phyloP scores from a whole-genome alignment of 2,888 invertebrate species.

The Athetis lepigone region DNA sequence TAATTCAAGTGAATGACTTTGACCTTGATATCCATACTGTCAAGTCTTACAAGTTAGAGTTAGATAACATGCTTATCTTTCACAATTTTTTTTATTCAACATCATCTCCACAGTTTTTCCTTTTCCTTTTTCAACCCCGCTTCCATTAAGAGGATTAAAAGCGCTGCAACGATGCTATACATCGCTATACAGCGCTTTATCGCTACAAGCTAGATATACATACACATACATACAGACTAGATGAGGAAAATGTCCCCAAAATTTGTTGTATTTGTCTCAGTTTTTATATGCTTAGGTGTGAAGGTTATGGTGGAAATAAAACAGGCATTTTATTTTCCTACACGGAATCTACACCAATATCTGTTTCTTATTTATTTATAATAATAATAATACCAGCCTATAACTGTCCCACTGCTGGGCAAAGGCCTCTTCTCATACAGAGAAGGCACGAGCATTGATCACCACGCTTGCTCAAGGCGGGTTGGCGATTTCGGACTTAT shows the following conservation, averaged over 20 bases:
- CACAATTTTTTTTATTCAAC: background rate
- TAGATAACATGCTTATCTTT: too few relatives aligned
- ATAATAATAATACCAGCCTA: too few relatives aligned
- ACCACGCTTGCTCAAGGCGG: too few relatives aligned
- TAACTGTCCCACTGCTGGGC: too few relatives aligned
- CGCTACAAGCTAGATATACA: constrained; percentile 9
- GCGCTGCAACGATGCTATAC: constrained; percentile 63
- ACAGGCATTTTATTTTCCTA: too few relatives aligned
- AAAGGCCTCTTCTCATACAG: too few relatives aligned
- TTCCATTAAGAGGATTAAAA: constrained; percentile 81
- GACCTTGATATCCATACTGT: background rate
- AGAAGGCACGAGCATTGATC: too few relatives aligned
- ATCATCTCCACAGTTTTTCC: constrained; percentile 44
- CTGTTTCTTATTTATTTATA: too few relatives aligned
- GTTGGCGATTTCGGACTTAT: too few relatives aligned
- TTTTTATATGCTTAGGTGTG: constrained; percentile 26
- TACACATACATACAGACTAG: constrained; percentile 9
- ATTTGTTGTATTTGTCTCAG: constrained; percentile 22
- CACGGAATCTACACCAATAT: too few relatives aligned
- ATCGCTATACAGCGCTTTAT: constrained; percentile 24
- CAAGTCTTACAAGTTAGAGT: background rate
- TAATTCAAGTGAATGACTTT: too few relatives aligned
- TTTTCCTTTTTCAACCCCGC: constrained; percentile 60
- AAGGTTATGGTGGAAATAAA: background rate
- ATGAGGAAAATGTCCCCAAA: constrained; percentile 51